Conservation (phyloP, 2,888 invertebrate genomes). For the Apoderus coryli region DNA sequence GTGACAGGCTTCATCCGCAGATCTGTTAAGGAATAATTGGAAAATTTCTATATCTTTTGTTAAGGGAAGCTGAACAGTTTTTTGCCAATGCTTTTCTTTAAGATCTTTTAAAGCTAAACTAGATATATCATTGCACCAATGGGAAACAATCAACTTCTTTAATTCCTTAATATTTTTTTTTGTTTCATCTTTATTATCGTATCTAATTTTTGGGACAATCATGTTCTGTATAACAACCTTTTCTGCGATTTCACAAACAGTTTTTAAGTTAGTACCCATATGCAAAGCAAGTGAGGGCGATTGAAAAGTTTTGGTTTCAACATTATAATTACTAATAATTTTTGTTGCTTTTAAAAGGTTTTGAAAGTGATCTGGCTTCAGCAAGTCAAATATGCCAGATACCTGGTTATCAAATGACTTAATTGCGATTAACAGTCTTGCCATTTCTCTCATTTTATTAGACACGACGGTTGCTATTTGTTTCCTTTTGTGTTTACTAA, state of each 20-base stretch:
- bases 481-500: conserved; percentile 17
- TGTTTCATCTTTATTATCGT: conserved; percentile 10
- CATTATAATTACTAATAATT: conserved; percentile 15
- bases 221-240: conserved; percentile 15
- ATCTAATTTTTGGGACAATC: conserved; percentile 10
- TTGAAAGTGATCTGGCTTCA: conserved; percentile 15
- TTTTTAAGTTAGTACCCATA: conserved; percentile 16
- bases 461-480: conserved; percentile 15
- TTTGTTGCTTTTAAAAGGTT: conserved; percentile 12
- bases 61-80: conserved; percentile 16
- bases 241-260: conserved; percentile 13
- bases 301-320: conserved; percentile 11
- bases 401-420: conserved; percentile 8
- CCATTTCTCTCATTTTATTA: conserved; percentile 18
- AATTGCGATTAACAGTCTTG: conserved; percentile 13
- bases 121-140: conserved; percentile 19
- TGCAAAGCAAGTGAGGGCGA: conserved; percentile 16
- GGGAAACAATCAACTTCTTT: conserved; percentile 14
- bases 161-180: conserved; percentile 13
- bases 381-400: conserved; percentile 12
- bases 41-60: conserved; percentile 16
- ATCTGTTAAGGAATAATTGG: conserved; percentile 12
- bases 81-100: conserved; percentile 18
- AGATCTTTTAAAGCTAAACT: conserved; percentile 19
- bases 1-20: conserved; percentile 13